A percentile compares a stretch with the other conserved stretches of the same genome.
Conservation (phyloP, 2,797 vertebrate genomes). For the Hozukius guyotensis region DNA sequence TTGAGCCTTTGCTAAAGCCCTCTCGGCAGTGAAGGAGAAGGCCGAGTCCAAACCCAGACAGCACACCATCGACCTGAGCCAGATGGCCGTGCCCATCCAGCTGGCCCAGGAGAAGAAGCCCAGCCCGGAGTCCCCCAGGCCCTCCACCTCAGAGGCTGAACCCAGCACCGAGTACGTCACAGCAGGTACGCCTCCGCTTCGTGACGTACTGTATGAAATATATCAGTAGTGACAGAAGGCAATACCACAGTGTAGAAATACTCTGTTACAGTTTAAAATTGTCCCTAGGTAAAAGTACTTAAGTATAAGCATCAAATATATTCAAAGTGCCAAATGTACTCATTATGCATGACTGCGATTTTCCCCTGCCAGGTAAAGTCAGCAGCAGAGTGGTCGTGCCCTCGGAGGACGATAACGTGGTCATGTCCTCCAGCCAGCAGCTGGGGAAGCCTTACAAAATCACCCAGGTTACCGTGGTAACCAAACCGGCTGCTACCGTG, state of each 20-base stretch:
- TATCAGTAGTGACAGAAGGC: neutral
- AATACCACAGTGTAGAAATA: neutral
- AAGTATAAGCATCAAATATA: neutral
- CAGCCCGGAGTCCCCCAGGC: constrained; percentile 87
- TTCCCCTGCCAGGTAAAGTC: constrained; percentile 68
- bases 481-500: constrained; percentile 82
- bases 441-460: constrained; percentile 86
- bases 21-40: constrained; percentile 89
- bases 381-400: constrained; percentile 60
- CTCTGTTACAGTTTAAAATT: neutral
- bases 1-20: neutral
- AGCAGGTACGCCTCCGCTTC: constrained; percentile 81
- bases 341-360: neutral
- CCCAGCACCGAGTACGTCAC: constrained; percentile 84
- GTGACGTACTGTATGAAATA: neutral
- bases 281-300: too few species aligned
- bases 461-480: constrained; percentile 85
- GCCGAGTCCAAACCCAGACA: constrained; percentile 90
- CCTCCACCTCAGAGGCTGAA: constrained; percentile 88
- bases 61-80: constrained; percentile 96
- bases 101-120: constrained; percentile 91
- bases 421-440: constrained; percentile 87
- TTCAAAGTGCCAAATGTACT: neutral
- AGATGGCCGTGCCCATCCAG: constrained; percentile 98
- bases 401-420: constrained; percentile 73